Base-by-base conservation (phyloP, 2,888 invertebrate species). In the Salpingus planirostris region DNA sequence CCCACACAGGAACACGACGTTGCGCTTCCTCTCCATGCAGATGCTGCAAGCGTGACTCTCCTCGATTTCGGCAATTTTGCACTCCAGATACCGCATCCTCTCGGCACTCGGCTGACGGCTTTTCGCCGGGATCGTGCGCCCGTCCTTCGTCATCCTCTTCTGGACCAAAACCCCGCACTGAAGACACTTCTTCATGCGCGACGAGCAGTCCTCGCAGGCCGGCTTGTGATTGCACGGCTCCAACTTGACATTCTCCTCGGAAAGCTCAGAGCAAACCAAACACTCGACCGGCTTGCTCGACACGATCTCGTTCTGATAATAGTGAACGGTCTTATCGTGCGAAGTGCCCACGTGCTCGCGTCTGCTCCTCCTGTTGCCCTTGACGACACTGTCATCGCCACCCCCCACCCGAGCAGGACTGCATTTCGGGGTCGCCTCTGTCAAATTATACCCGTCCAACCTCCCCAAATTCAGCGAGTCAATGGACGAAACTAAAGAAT, bases 1-100 rank as follows among this genome's bases (percentile, higher is more conserved):
- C 2, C 90, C 90, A 54, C 90, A 90, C n/a, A 88, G 68, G 60
- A 90, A 90, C 12, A 82, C 88, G 11, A 88, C 81, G 54, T 86
- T 85, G 21, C 82, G 69, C 38, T 77, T 73, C 18, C 85, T 69
- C 54, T 90, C 89, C 88, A 90, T 86, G 59, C 90, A 90, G 47
- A 90, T 89, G 32, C 83, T 79, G 55, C 90, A 90, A 57, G 80
- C 78, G 52, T 84, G 80, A 11, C 84, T 81, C 54, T 90, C 89
- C 59, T 90, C 90, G 45, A 89, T 79, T 64, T 89, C 88, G 24
- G 82, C 82, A 38, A 89, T 79, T 64, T 84, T 80, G 46, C 78
- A 78, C 58, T 85, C 85, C 31, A 86, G 64, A 52, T 77, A 78
- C 3, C 76, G 68, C 56, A 81, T 62, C 24, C 80, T 66, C 59